A percentile compares a stretch with the other conserved stretches of the same genome.
Evolutionary conservation across 2,113 vertebrate genomes (phyloP).

Genomic region (Andinoacara biseriatus): DNA sequence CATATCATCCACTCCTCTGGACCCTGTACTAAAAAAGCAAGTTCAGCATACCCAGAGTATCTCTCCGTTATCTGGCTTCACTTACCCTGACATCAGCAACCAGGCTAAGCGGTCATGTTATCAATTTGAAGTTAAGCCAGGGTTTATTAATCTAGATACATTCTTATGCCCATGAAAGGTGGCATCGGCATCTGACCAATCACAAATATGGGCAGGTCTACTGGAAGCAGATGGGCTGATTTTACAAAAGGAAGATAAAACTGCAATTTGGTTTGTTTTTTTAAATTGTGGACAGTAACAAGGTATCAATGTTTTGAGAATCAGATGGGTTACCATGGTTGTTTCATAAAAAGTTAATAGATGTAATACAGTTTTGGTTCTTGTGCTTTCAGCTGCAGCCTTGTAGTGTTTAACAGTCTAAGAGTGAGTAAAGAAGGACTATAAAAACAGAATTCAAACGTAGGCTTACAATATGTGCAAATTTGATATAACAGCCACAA

Average conservation of each 20-base stretch:
- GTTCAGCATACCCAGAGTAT: neutral
- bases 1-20: conserved; percentile 35
- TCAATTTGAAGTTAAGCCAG: neutral
- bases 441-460: too few species aligned
- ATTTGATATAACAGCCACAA: too few species aligned
- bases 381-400: too few species aligned
- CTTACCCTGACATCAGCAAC: neutral
- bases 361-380: too few species aligned
- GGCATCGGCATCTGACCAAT: neutral
- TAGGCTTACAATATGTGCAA: too few species aligned
- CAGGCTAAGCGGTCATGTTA: neutral
- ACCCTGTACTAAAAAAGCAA: neutral
- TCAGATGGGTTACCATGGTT: too few species aligned
- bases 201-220: neutral
- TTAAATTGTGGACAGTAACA: too few species aligned
- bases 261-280: neutral
- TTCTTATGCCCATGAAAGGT: neutral
- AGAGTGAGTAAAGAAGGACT: too few species aligned
- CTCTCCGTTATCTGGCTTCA: neutral
- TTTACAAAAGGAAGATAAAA: neutral
- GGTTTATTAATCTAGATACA: neutral
- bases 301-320: too few species aligned
- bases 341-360: too few species aligned
- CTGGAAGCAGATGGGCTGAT: too few species aligned
- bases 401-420: too few species aligned